Percentiles rank a stretch among this genome's conserved stretches.
phyloP scores from a whole-genome alignment of 2,888 invertebrate genomes.

The Drosophila rellima region DNA sequence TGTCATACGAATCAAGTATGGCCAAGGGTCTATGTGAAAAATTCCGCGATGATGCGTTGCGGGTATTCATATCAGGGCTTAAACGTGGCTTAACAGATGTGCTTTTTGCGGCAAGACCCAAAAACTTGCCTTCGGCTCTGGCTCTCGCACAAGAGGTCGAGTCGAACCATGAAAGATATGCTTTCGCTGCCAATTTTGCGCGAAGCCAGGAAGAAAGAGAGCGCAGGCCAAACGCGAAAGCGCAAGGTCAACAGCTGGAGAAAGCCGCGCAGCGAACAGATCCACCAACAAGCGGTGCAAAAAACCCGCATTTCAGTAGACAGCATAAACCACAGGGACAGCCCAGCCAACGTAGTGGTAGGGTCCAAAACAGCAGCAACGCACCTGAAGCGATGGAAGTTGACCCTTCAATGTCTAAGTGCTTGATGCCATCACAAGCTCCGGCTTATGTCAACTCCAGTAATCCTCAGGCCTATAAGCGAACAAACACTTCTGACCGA shows the following conservation, averaged over 20 bases:
- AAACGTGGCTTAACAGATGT: constrained; percentile 21
- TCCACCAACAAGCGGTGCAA: background rate
- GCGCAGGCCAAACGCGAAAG: constrained; percentile 3
- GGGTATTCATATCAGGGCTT: constrained; percentile 26
- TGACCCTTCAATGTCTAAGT: background rate
- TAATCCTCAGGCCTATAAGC: background rate
- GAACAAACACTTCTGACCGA: background rate
- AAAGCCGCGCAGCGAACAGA: background rate
- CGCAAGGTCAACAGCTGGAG: background rate
- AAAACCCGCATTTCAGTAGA: background rate
- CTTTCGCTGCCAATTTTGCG: background rate
- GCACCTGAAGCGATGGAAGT: background rate
- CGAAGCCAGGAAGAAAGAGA: background rate
- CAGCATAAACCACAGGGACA: too few species aligned
- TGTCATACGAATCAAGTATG: constrained; percentile 3
- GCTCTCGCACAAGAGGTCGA: constrained; percentile 21
- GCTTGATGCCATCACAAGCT: background rate
- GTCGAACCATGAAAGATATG: constrained; percentile 13
- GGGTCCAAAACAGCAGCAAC: background rate
- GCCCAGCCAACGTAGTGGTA: too few species aligned
- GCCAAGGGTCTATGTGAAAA: constrained; percentile 14
- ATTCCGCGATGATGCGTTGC: constrained; percentile 28
- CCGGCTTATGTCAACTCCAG: background rate
- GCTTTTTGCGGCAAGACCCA: constrained; percentile 20
- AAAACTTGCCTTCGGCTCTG: constrained; percentile 20